Base-by-base conservation (phyloP, 2,113 vertebrate species). In the Equus quagga region DNA sequence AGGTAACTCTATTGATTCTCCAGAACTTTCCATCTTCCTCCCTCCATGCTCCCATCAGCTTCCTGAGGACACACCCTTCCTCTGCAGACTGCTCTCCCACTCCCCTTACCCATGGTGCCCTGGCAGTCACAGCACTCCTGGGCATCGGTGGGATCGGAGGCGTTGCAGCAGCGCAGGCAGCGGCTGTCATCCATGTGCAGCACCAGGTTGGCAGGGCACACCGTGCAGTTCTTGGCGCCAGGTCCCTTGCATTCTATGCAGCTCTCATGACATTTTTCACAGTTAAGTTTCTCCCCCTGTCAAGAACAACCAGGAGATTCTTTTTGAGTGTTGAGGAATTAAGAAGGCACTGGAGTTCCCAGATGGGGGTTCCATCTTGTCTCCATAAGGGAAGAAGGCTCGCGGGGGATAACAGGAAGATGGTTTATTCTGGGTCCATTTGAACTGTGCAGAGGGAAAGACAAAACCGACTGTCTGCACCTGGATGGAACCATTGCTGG, bases 71-170 rank as follows among this genome's bases (percentile, higher is more conserved):
- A 46, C 0, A 23, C 19, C 78, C 70, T 79, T 70, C 28, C 26
- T 46, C n/a, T 11, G 11, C 15, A 62, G 44, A 31, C 46, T 82
- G 69, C 24, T 15, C 23, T 26, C 19, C 15, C 28, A 4, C 44
- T 15, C 6, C 10, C 14, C 98, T 98, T 98, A 99, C 99, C 99
- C 87, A 36, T 87, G 10, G 97, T 98, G 67, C 97, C 86, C 0
- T 72, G 95, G 97, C 99, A 99, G 97, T 99, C 98, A 89, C 99
- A 99, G 98, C 99, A 99, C n/a, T 99, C 99, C 69, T 96, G 94
- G 51, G 93, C 46, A 17, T 84, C 0, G 10, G 90, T 18, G 64
- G 18, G 9, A 26, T 85, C 44, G 24, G 88, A 75, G 36, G 81
- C 0, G 0, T 96, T 98, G 96, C 99, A 99, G 96, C 99, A 99